Conservation (phyloP, 2,888 invertebrate species). For the Timandra comae region DNA sequence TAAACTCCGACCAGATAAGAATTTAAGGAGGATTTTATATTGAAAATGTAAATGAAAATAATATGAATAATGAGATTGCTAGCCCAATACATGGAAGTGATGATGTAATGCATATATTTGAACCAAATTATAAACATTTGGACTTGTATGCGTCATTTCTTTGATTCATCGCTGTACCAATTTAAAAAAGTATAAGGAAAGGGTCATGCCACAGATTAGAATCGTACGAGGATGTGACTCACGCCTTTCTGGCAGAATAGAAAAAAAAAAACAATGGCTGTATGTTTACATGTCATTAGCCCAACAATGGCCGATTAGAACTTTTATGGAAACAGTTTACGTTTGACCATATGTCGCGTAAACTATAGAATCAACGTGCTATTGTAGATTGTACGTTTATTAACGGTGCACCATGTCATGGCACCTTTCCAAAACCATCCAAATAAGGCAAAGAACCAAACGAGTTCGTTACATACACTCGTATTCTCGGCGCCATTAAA, state of each 20-base stretch:
- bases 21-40: too few species aligned
- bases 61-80: too few species aligned
- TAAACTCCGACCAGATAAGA: too few species aligned
- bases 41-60: too few species aligned
- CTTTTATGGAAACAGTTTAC: slow-evolving; percentile 3
- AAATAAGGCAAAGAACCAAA: slow-evolving; percentile 46
- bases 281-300: slow-evolving; percentile 3
- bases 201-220: slow-evolving; percentile 6
- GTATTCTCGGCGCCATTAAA: slow-evolving; percentile 45
- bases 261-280: slow-evolving; percentile 5
- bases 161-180: slow-evolving; percentile 11
- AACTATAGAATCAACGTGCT: slow-evolving; percentile 46
- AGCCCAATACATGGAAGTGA: too few species aligned
- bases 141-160: slow-evolving; percentile 6
- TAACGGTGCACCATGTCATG: slow-evolving; percentile 48
- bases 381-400: slow-evolving; percentile 45
- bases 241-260: slow-evolving; percentile 6
- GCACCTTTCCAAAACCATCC: slow-evolving; percentile 59
- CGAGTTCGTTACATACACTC: slow-evolving; percentile 35
- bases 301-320: slow-evolving; percentile 7
- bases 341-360: slow-evolving; percentile 35
- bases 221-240: slow-evolving; percentile 8
- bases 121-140: too few species aligned
- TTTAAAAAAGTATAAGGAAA: slow-evolving; percentile 9
- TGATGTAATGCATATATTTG: too few species aligned